phyloP scores from a whole-genome alignment of 2,797 vertebrate genomes.

The Garrulus glandarius region DNA sequence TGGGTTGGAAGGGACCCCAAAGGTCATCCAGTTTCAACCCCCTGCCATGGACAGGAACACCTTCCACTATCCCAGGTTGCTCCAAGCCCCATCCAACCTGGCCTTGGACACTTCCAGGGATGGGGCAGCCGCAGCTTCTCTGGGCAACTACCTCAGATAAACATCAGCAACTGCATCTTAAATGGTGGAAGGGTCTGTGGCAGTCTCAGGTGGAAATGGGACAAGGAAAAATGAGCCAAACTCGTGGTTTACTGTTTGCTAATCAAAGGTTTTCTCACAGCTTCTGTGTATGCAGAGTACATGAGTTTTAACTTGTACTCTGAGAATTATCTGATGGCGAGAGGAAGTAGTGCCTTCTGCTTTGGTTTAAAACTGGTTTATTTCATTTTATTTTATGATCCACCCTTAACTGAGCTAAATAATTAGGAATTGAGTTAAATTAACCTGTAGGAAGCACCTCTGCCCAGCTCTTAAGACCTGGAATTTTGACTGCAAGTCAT shows the following conservation, averaged over 20 bases:
- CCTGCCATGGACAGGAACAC: background rate
- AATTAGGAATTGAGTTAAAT: background rate
- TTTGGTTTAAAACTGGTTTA: background rate
- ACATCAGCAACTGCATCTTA: background rate
- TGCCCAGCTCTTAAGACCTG: background rate
- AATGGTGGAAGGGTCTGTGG: background rate
- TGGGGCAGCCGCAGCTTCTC: background rate
- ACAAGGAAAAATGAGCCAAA: background rate
- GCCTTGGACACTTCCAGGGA: background rate
- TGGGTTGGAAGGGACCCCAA: background rate
- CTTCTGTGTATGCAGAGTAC: background rate
- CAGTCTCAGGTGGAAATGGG: background rate
- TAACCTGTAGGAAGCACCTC: background rate
- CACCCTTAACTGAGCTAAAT: background rate
- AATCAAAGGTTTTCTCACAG: background rate
- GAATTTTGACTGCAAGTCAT: background rate
- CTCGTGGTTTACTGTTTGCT: background rate
- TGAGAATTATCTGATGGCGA: background rate
- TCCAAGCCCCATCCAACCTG: background rate
- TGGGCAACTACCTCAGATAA: background rate
- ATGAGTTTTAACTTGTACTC: background rate
- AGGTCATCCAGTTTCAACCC: background rate
- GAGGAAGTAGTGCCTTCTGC: background rate
- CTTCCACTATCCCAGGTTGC: background rate
- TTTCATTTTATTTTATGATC: background rate